Evolutionary conservation across 2,797 vertebrate genomes (phyloP).

Genomic region (Ambastaia sidthimunki): DNA sequence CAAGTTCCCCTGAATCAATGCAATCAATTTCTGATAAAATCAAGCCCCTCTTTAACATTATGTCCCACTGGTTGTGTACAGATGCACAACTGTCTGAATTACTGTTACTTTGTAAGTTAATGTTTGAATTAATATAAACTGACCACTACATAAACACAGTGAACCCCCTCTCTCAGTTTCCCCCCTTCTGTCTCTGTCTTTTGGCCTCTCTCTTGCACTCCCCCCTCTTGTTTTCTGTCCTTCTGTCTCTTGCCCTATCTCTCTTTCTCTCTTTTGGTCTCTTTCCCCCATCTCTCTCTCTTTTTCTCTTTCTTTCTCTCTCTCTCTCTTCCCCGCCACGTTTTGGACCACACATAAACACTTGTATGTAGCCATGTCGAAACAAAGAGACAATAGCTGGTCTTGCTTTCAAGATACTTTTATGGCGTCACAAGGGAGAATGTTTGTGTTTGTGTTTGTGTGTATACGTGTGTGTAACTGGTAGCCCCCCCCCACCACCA

Average conservation of each 20-base stretch:
- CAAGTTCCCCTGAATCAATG: neutral
- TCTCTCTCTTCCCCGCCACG: neutral
- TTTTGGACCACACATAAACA: slow-evolving; percentile 48
- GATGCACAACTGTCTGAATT: too few relatives aligned
- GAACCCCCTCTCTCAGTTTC: too few relatives aligned
- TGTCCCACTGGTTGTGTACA: too few relatives aligned
- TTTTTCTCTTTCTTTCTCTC: neutral
- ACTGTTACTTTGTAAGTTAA: too few relatives aligned
- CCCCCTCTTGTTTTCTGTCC: neutral
- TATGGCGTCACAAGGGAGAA: slow-evolving; percentile 72
- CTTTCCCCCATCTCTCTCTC: neutral
- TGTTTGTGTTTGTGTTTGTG: slow-evolving; percentile 62
- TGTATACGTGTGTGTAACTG: slow-evolving; percentile 53
- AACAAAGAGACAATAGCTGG: slow-evolving; percentile 68
- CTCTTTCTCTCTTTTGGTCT: too few relatives aligned
- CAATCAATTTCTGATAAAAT: neutral
- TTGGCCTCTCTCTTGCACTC: neutral
- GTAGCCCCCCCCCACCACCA: slow-evolving; percentile 43
- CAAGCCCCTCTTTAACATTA: neutral
- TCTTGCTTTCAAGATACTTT: slow-evolving; percentile 66
- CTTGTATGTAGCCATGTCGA: slow-evolving; percentile 20
- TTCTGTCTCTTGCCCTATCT: too few relatives aligned
- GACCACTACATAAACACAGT: too few relatives aligned
- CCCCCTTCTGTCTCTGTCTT: neutral
- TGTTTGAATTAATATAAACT: too few relatives aligned